Evolutionary conservation across 37 sponge, comb jelly and placozoan genomes (phyloP), one percentile per base, ranked within the genome.

Genomic region (Cliona cf. orientalis): DNA sequence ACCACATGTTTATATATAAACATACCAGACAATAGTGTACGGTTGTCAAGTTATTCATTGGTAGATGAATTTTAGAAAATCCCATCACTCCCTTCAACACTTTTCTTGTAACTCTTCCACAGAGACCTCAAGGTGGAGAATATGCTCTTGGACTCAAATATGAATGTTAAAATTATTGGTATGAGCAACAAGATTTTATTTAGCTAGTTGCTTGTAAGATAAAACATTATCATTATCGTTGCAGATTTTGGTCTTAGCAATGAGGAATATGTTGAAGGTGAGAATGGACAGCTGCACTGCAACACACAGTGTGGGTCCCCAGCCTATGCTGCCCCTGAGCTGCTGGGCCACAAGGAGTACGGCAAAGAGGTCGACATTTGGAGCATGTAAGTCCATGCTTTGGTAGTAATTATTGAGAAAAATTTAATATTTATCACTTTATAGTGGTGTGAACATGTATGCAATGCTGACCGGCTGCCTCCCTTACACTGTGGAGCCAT

Each of bases 271-370:
- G 32, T 36, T 17, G 61, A 78, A 65, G 84, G 85, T 25, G 86
- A 86, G 53, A 81, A 80, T 62, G 88, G 92, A 5, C 60, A 53
- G 23, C 71, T 83, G 1, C 87, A 87, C 58, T 90, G 88, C 59
- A 72, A 31, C 60, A 98, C 99, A 58, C 97, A 96, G 61, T 99
- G 99, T 89, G 99, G 99, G 36, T 96, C 97, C 11, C 99, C 99
- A 63, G 99, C 99, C 66, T 99, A 99, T 66, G 95, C 99, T 31
- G 95, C 99, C n/a, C 99, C 99, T 3, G 99, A 99, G 44, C 86
- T 99, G 3, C 83, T 99, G 36, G 93, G 97, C 9, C 91, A 94
- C 39, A 94, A 96, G 58, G 36, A 80, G 31, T 99, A 99, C 67
- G 99, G 97, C 12, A 85, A 87, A n/a, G 88, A 87, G 81, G 99